phyloP scores from a whole-genome alignment of 2,113 vertebrate species.

The Epinephelus fuscoguttatus region DNA sequence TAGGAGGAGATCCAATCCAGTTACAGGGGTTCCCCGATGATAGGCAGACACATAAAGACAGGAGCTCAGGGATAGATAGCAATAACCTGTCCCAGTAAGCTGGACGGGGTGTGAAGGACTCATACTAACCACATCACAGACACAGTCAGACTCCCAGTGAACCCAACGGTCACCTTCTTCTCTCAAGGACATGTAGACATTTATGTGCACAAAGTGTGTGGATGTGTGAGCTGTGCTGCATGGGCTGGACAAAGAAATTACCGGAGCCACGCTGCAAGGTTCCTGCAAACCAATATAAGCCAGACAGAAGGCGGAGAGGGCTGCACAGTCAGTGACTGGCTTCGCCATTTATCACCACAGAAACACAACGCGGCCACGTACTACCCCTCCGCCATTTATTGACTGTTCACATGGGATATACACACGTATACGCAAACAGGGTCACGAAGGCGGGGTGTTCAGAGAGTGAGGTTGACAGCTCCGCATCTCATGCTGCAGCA shows the following conservation, averaged over 20 bases:
- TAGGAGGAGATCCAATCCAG: constrained; percentile 50
- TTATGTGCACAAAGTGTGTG: constrained; percentile 3
- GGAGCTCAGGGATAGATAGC: constrained; percentile 24
- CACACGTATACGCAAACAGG: constrained; percentile 27
- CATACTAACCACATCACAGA: constrained; percentile 31
- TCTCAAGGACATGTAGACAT: constrained; percentile 44
- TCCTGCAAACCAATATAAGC: constrained; percentile 26
- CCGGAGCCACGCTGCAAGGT: neutral
- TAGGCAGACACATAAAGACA: constrained; percentile 24
- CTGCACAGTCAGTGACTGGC: constrained; percentile 8
- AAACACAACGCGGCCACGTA: constrained; percentile 9
- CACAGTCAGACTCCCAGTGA: neutral
- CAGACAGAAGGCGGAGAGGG: constrained; percentile 29
- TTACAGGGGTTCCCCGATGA: constrained; percentile 46
- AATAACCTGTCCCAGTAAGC: constrained; percentile 30
- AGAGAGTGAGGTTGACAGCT: constrained; percentile 56
- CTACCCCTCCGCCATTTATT: constrained; percentile 9
- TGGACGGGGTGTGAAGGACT: constrained; percentile 11
- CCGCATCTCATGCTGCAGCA: constrained; percentile 54
- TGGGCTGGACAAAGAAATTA: constrained; percentile 29
- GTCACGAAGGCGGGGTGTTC: constrained; percentile 37
- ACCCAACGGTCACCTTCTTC: neutral
- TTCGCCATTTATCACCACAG: constrained; percentile 32
- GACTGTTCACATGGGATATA: constrained; percentile 27
- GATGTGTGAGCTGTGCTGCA: constrained; percentile 9